Evolutionary conservation across 1,140 invertebrate species (phyloP), one percentile per base, ranked within the genome.

Genomic region (Pseudomyrmex pallidus): DNA sequence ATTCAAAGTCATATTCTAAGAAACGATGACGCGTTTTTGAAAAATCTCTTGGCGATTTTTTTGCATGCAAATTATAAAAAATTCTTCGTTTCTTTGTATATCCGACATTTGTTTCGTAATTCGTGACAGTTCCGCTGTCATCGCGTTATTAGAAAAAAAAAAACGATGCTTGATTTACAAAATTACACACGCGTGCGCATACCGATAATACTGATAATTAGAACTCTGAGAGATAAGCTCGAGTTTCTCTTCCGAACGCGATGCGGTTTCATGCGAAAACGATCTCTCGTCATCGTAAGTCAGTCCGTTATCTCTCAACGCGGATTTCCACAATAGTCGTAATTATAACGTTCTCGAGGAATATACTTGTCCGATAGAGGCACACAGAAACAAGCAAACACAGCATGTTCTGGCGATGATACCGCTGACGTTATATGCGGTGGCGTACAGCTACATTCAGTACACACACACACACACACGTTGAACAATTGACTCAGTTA

Each of bases 391-490:
- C 44, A 35, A 59, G 20, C 76, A 87, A 87, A 87, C 74, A 76
- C 72, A 70, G 80, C 61, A 67, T 83, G 85, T 87, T 61, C 72
- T 64, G 64, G 13, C 46, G 80, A 83, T 83, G 74, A 84, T 80
- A 84, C 68, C 12, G 35, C 52, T 64, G 56, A 76, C 59, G 20
- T 59, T 82, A 68, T 73, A 66, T 76, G 67, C 48, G 74, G 56
- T 12, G 68, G 57, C 54, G 63, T 62, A 82, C 25, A 67, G 61
- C 70, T 57, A 78, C 5, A 7, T 35, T 35, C 35, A 35, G 35
- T 35, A 35, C 5, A 35, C 5, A 35, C 5, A 35, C 5, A 35
- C 0, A 35, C 5, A 35, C 5, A 35, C 35, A 25, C 48, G 5
- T 74, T 68, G 61, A 46, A 62, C 67, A 76, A 78, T 83, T 80